These are phyloP conservation scores for Drosophila leontia DNA, from an alignment of 1,140 invertebrate species.

Conservation along the genomic window DNA sequence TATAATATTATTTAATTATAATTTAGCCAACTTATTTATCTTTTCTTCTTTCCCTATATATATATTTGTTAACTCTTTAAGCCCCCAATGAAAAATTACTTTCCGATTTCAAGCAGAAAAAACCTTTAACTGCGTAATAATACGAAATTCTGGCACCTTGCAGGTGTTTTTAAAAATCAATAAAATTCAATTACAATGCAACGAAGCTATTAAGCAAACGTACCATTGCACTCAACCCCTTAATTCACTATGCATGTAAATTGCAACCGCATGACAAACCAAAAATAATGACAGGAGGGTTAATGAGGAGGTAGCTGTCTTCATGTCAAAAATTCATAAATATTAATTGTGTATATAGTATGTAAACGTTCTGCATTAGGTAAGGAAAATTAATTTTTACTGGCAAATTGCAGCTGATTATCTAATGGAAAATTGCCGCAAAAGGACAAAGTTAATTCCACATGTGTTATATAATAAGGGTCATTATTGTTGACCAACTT, in stretches of 20 bases:
- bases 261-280: constrained; percentile 29
- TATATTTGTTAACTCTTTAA: neutral
- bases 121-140: neutral
- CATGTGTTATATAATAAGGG: neutral
- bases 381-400: neutral
- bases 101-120: neutral
- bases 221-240: constrained; percentile 14
- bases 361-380: neutral
- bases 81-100: no score
- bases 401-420: constrained; percentile 1
- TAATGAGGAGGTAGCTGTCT: no score
- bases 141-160: neutral
- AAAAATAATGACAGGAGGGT: constrained; percentile 4
- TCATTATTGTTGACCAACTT: neutral
- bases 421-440: constrained; percentile 2
- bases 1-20: neutral
- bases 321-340: constrained; percentile 1
- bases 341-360: neutral
- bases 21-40: neutral
- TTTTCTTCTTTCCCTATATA: no score
- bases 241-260: constrained; percentile 29
- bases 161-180: constrained; percentile 10
- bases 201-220: constrained; percentile 9
- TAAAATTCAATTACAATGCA: constrained; percentile 18
- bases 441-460: neutral